Evolutionary conservation across 2,797 vertebrate genomes (phyloP).

Genomic region (Aulostomus chinensis): DNA sequence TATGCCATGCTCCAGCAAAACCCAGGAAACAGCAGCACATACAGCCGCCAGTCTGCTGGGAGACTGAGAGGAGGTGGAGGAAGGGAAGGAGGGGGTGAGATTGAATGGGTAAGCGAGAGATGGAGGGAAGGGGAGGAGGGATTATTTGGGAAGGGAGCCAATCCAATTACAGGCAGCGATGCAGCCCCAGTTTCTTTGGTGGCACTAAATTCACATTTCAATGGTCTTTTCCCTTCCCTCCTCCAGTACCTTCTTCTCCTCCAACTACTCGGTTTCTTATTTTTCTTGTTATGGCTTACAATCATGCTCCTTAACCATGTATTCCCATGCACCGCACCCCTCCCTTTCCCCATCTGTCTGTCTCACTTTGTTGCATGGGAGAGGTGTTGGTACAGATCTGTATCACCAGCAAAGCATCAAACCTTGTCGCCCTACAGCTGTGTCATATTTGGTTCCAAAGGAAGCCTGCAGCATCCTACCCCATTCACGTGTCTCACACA

Average conservation of each 20-base stretch:
- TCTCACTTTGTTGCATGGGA: constrained; percentile 28
- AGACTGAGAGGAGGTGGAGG: constrained; percentile 19
- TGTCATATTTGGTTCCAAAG: constrained; percentile 42
- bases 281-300: constrained; percentile 31
- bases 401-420: constrained; percentile 40
- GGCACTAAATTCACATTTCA: constrained; percentile 82
- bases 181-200: constrained; percentile 76
- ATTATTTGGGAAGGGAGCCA: constrained; percentile 84
- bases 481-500: constrained; percentile 15
- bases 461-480: constrained; percentile 37
- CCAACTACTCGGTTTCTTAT: constrained; percentile 21
- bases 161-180: constrained; percentile 86
- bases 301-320: constrained; percentile 4
- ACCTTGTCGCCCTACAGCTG: constrained; percentile 48
- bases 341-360: constrained; percentile 18
- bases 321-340: constrained; percentile 8
- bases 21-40: constrained; percentile 72
- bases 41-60: constrained; percentile 60
- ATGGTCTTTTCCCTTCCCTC: constrained; percentile 58
- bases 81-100: constrained; percentile 26
- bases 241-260: constrained; percentile 30
- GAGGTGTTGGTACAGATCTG: constrained; percentile 24
- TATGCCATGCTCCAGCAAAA: constrained; percentile 68
- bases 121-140: constrained; percentile 33
- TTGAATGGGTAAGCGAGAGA: constrained; percentile 59